Evolutionary conservation across 2,888 invertebrate species (phyloP).

Genomic region (Phytoseiulus persimilis): DNA sequence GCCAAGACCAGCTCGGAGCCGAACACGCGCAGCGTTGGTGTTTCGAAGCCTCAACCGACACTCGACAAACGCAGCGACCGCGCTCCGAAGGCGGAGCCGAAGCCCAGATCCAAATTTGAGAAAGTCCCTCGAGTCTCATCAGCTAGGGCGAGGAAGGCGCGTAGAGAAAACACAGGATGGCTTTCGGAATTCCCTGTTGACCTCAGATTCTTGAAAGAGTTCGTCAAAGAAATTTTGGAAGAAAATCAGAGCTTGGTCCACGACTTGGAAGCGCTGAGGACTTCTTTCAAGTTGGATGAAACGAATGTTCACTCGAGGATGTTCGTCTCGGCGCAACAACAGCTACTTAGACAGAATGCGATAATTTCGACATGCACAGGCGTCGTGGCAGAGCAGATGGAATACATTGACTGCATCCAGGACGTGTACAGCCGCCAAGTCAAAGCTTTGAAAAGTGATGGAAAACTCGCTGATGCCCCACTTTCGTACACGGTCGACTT

Average conservation of each 20-base stretch:
- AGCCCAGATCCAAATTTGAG: not conserved
- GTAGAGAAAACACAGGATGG: not conserved
- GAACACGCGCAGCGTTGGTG: not conserved
- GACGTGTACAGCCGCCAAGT: slow-evolving; percentile 1
- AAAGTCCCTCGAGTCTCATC: not conserved
- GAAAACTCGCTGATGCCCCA: not conserved
- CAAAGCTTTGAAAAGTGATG: not conserved
- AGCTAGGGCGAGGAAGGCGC: not conserved
- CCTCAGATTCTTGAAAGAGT: not conserved
- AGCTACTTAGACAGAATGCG: not conserved
- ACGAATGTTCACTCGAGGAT: not conserved
- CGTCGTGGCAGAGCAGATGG: slow-evolving; percentile 26
- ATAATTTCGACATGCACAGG: not conserved
- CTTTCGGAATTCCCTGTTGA: not conserved
- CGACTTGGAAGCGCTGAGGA: not conserved
- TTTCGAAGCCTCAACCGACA: not conserved
- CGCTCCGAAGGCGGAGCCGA: not conserved
- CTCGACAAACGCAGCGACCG: not conserved
- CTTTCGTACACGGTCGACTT: not conserved
- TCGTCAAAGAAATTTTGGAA: not conserved
- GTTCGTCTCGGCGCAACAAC: slow-evolving; percentile 31
- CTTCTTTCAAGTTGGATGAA: not conserved
- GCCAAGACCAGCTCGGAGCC: not conserved
- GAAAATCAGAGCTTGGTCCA: not conserved
- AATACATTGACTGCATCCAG: slow-evolving; percentile 13